Evolutionary conservation across 2,113 vertebrate genomes (phyloP).

Genomic region (Clarias gariepinus): DNA sequence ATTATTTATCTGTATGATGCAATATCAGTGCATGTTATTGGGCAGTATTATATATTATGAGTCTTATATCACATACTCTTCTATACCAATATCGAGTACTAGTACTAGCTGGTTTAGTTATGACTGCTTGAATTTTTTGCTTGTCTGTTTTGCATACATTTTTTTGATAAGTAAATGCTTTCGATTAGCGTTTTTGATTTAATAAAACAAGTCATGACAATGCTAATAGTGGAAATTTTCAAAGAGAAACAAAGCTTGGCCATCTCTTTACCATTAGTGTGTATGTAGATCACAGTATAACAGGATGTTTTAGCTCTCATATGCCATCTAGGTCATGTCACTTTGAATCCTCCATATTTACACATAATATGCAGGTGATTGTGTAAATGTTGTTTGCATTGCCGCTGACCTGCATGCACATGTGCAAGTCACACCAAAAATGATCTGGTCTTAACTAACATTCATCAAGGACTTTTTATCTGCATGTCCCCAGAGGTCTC

Average conservation of each 20-base stretch:
- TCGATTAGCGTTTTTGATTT: too few relatives aligned
- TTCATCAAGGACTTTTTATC: neutral
- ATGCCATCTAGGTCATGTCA: neutral
- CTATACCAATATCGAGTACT: too few relatives aligned
- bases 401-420: neutral
- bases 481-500: neutral
- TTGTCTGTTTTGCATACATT: too few relatives aligned
- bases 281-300: neutral
- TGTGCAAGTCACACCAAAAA: neutral
- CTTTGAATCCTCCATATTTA: neutral
- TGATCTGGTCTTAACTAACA: neutral
- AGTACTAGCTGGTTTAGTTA: too few relatives aligned
- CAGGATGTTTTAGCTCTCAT: neutral
- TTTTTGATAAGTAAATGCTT: too few relatives aligned
- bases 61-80: too few relatives aligned
- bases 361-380: neutral
- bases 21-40: too few relatives aligned
- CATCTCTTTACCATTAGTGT: neutral
- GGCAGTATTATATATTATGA: too few relatives aligned
- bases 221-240: too few relatives aligned
- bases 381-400: neutral
- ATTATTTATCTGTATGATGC: too few relatives aligned
- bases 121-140: too few relatives aligned
- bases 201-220: too few relatives aligned
- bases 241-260: neutral